Evolutionary conservation across 2,113 vertebrate genomes (phyloP).

Genomic region (Thamnaconus septentrionalis): DNA sequence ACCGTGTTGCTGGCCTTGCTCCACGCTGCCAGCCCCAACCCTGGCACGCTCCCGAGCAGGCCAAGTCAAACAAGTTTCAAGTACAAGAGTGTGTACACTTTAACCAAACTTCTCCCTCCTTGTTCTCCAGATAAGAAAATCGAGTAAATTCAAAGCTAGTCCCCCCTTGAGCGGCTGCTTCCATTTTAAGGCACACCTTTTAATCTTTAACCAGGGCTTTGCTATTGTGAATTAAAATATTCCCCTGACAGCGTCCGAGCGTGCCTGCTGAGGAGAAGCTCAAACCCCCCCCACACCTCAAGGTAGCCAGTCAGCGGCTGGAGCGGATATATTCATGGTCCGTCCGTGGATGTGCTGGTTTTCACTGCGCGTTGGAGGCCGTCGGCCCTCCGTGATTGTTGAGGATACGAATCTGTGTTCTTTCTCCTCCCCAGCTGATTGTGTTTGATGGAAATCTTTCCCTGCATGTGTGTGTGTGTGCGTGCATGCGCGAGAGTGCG

Average conservation of each 20-base stretch:
- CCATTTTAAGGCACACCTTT: slow-evolving; percentile 54
- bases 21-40: no score
- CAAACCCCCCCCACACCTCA: slow-evolving; percentile 23
- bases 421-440: slow-evolving; percentile 46
- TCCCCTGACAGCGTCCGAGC: slow-evolving; percentile 43
- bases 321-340: not conserved
- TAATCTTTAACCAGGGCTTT: slow-evolving; percentile 73
- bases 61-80: not conserved
- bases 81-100: slow-evolving; percentile 36
- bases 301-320: slow-evolving; percentile 7
- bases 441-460: slow-evolving; percentile 51
- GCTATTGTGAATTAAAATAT: slow-evolving; percentile 62
- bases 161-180: slow-evolving; percentile 40
- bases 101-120: slow-evolving; percentile 39
- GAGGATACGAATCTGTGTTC: slow-evolving; percentile 54
- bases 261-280: slow-evolving; percentile 24
- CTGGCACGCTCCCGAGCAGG: no score
- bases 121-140: slow-evolving; percentile 53
- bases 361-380: slow-evolving; percentile 1
- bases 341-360: not conserved
- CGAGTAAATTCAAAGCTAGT: slow-evolving; percentile 59
- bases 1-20: no score
- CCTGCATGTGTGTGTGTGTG: slow-evolving; percentile 62
- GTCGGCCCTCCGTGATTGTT: slow-evolving; percentile 28
- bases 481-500: slow-evolving; percentile 65